Percentiles rank a stretch among this genome's conserved stretches.
These are phyloP conservation scores for Nyctalus aviator DNA, from an alignment of 2,797 vertebrate genomes.

Conservation along the genomic window DNA sequence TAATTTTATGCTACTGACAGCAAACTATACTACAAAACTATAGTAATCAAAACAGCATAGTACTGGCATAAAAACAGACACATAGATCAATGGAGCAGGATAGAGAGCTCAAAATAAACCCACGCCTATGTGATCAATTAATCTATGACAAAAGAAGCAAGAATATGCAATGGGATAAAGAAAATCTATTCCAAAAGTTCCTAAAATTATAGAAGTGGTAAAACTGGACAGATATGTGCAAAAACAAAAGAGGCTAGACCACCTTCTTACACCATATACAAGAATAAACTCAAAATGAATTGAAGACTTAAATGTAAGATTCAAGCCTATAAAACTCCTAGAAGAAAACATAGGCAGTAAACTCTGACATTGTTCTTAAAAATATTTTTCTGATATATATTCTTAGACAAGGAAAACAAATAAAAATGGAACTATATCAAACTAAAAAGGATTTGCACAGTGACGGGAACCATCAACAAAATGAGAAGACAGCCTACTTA, in stretches of 20 bases:
- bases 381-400: not conserved
- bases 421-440: not conserved
- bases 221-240: not conserved
- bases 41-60: not conserved
- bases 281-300: not conserved
- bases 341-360: not conserved
- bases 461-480: not conserved
- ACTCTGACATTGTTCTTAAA: not conserved
- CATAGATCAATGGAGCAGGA: not conserved
- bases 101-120: not conserved
- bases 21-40: not conserved
- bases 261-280: not conserved
- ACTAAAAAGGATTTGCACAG: not conserved
- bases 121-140: not conserved
- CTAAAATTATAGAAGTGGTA: not conserved
- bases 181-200: not conserved
- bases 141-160: not conserved
- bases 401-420: not conserved
- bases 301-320: not conserved
- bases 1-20: not conserved
- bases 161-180: not conserved
- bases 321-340: not conserved
- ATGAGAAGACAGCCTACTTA: not conserved
- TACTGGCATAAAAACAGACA: not conserved
- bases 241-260: not conserved